phyloP scores from a whole-genome alignment of 2,888 invertebrate genomes.

The Chrysotoxum bicinctum region DNA sequence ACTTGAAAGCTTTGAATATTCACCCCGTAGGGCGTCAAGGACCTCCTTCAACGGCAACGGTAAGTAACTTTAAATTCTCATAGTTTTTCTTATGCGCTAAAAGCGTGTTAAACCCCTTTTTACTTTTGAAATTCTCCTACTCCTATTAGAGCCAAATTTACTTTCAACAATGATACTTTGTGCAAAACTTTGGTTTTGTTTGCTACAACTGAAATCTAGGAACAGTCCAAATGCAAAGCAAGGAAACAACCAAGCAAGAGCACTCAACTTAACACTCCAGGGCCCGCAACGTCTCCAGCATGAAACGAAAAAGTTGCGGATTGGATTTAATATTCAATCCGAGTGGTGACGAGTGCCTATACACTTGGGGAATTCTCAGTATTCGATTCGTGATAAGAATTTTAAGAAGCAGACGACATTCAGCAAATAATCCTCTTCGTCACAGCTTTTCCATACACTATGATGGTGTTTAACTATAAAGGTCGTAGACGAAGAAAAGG shows the following conservation, averaged over 20 bases:
- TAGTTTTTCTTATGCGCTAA: neutral
- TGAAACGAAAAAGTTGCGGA: constrained; percentile 14
- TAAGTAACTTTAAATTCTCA: neutral
- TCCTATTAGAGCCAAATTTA: neutral
- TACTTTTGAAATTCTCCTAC: constrained; percentile 2
- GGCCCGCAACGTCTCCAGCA: neutral
- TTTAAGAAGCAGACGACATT: neutral
- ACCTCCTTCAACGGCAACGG: neutral
- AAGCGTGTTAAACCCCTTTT: neutral
- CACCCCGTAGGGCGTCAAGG: neutral
- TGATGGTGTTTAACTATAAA: neutral
- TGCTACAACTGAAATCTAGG: neutral
- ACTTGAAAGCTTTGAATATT: neutral
- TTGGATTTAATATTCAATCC: constrained; percentile 54
- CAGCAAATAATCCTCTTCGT: neutral
- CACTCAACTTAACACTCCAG: constrained; percentile 2
- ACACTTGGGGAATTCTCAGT: constrained; percentile 29
- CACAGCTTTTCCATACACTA: neutral
- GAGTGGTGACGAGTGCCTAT: constrained; percentile 55
- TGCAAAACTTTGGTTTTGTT: constrained; percentile 10
- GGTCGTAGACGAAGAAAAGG: neutral
- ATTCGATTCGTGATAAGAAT: constrained; percentile 55
- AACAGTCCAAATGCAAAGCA: neutral
- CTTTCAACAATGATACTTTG: constrained; percentile 22
- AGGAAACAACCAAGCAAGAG: neutral